Conservation (phyloP, 2,113 vertebrate genomes). For the Tragelaphus scriptus region DNA sequence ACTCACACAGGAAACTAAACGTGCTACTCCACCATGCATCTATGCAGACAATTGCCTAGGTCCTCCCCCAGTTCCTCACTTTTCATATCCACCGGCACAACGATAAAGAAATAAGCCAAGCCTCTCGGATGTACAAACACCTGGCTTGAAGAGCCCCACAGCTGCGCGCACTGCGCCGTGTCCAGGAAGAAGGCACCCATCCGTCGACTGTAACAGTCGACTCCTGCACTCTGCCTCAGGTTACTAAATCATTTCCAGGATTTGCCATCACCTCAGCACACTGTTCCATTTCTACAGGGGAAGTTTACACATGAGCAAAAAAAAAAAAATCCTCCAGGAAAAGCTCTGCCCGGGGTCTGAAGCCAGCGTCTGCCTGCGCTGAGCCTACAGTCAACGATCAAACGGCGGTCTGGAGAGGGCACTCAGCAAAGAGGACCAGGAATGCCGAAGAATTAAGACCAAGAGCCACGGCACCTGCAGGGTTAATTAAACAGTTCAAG, state of each 20-base stretch:
- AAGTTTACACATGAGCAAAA: neutral
- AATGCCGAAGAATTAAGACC: neutral
- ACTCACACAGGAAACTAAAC: neutral
- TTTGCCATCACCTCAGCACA: fast-evolving
- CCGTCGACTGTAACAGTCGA: neutral
- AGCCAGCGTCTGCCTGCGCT: neutral
- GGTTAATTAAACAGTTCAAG: slow-evolving; percentile 77
- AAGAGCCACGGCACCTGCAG: slow-evolving; percentile 57
- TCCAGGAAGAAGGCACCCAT: neutral
- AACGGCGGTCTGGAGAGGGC: neutral
- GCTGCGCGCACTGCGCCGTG: fast-evolving
- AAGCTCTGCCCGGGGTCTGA: neutral
- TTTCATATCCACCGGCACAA: neutral
- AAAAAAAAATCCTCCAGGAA: neutral
- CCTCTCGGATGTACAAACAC: neutral
- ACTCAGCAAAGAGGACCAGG: neutral
- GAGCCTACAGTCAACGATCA: neutral
- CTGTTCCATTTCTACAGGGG: neutral
- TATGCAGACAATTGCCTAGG: neutral
- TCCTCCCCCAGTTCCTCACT: neutral
- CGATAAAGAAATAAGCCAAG: neutral
- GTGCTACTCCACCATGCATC: no score
- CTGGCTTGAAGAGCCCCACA: neutral
- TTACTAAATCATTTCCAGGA: neutral
- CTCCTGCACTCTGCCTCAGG: neutral